Conservation (phyloP, 2,888 invertebrate species). For the Eupeodes latifasciatus region DNA sequence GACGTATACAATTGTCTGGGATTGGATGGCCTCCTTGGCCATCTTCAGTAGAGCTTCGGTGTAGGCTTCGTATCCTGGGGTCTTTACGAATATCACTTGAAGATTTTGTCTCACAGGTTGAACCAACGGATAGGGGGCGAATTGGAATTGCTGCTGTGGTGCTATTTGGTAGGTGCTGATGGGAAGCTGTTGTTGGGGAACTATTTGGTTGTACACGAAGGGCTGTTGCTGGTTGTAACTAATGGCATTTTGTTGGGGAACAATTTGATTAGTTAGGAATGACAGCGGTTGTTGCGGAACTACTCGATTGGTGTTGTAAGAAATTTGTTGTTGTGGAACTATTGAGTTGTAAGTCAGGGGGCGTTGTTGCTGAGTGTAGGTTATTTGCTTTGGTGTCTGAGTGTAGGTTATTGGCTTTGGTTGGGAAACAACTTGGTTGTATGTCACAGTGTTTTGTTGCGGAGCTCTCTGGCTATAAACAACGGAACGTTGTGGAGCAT, state of each 20-base stretch:
- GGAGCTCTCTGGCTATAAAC: background rate
- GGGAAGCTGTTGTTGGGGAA: slow-evolving; percentile 23
- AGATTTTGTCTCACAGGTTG: slow-evolving; percentile 55
- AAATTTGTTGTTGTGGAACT: background rate
- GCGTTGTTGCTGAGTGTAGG: background rate
- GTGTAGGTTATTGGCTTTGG: too few species aligned
- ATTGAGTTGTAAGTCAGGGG: background rate
- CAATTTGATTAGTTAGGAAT: background rate
- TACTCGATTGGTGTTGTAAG: background rate
- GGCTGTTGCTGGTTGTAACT: background rate
- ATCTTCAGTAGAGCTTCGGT: slow-evolving; percentile 55
- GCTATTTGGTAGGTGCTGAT: background rate
- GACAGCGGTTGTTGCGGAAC: background rate
- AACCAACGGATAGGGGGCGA: background rate
- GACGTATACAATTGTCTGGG: slow-evolving; percentile 74
- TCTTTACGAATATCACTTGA: slow-evolving; percentile 74
- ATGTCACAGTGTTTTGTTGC: background rate
- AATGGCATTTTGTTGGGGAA: background rate
- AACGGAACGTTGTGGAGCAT: background rate
- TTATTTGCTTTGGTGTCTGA: too few species aligned
- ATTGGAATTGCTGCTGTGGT: background rate
- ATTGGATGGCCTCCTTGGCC: slow-evolving; percentile 72
- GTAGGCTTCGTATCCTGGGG: slow-evolving; percentile 68
- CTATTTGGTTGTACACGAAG: background rate
- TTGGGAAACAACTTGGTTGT: background rate